A percentile compares a stretch with the other conserved stretches of the same genome.
Conservation (phyloP, 2,797 vertebrate species). For the Peromyscus attwateri region DNA sequence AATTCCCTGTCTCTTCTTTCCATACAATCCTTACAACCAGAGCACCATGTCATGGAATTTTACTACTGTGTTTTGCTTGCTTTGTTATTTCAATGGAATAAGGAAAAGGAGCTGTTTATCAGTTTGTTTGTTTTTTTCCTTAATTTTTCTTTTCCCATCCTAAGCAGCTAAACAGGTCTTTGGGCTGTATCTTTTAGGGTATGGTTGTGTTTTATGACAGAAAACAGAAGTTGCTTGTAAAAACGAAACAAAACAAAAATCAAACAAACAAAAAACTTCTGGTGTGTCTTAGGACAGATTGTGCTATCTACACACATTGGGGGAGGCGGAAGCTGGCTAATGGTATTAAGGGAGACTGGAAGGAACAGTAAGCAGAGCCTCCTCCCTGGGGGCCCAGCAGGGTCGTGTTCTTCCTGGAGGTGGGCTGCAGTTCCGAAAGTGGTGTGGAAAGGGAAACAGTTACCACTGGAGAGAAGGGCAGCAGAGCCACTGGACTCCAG, state of each 20-base stretch:
- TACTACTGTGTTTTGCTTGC: neutral
- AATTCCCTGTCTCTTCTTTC: neutral
- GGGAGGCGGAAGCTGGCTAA: neutral
- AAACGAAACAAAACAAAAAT: neutral
- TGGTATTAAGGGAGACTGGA: neutral
- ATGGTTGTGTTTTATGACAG: neutral
- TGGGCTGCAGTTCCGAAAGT: neutral
- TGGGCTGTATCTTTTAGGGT: neutral
- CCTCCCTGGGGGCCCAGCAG: no score
- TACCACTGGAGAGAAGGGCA: neutral
- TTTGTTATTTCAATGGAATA: constrained; percentile 44
- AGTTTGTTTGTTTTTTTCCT: neutral
- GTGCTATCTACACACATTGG: no score
- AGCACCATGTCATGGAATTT: neutral
- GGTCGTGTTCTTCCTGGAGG: neutral
- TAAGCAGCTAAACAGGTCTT: neutral
- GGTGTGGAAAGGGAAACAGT: neutral
- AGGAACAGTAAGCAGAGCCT: neutral
- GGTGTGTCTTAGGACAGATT: neutral
- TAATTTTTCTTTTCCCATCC: neutral
- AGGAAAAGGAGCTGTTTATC: neutral
- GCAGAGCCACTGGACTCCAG: neutral
- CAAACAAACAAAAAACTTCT: neutral
- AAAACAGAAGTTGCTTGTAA: neutral
- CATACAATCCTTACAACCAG: neutral